Evolutionary conservation across 2,113 vertebrate species (phyloP), one percentile per base, ranked within the genome.

Genomic region (Neodontobutis hainanensis): DNA sequence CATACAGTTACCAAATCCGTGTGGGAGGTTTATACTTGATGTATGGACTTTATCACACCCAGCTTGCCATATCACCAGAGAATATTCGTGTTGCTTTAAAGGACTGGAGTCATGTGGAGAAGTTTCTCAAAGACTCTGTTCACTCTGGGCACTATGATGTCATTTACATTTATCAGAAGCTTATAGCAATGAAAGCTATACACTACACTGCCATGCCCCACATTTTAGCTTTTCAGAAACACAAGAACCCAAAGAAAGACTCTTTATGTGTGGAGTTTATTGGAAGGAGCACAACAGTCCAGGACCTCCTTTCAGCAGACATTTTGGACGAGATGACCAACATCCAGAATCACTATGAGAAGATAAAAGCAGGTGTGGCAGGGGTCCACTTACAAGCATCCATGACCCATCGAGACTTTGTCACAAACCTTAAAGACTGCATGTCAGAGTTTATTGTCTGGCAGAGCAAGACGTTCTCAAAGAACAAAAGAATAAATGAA

Each of bases 1-100:
- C 96, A 0, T 94, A 96, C 11, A 93, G 92, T 49, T 99, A 95
- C 88, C 96, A 98, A 86, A 95, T 99, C 40, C 84, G 95, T 62
- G 95, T 95, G 6, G 96, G 96, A 15, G 96, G 92, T n/a, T 70
- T 99, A 69, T 99, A 98, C 70, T 76, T 98, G 73, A 80, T 99
- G 4, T 97, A 95, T 6, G 95, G 90, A 1, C 88, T 99, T 4
- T 99, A 96, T 45, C 89, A 89, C 75, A 88, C 88, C 0, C 97
- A 99, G 9, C 89, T 91, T 2, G 90, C 91, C n/a, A 77, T 85
- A 6, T 94, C 96, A 8, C 96, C 93, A 35, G 91, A 94, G 79
- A 94, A 92, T 92, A 93, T 99, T 65, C 85, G 95, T 68, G 82
- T 98, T 0, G 89, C 95, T 0, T 85, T 98, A 66, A 95, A 92